Conservation (phyloP, 2,888 invertebrate species). For the Trachelus iudaicus region DNA sequence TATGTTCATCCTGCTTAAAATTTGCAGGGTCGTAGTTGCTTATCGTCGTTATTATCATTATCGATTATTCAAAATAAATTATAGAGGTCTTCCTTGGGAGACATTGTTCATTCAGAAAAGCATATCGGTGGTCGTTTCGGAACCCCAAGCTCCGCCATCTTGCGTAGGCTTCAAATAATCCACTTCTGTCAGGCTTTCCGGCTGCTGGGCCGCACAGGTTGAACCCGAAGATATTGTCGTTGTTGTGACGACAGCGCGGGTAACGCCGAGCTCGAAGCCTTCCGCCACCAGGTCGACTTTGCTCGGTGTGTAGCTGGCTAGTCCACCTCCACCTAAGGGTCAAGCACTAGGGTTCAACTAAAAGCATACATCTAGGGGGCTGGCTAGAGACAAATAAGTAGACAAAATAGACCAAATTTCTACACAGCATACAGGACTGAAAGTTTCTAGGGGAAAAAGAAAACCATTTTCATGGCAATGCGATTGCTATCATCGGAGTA, state of each 20-base stretch:
- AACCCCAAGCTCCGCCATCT: slow-evolving; percentile 65
- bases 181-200: slow-evolving; percentile 45
- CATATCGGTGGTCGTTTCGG: slow-evolving; percentile 65
- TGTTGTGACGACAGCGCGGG: slow-evolving; percentile 68
- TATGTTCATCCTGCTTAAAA: background rate
- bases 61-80: background rate
- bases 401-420: background rate
- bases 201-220: slow-evolving; percentile 17
- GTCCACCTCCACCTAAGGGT: slow-evolving; percentile 59
- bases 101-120: slow-evolving; percentile 55
- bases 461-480: background rate
- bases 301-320: slow-evolving; percentile 87
- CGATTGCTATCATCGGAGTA: background rate
- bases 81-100: background rate
- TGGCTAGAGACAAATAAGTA: background rate
- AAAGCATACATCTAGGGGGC: background rate
- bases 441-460: background rate
- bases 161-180: slow-evolving; percentile 64
- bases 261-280: slow-evolving; percentile 83
- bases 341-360: slow-evolving; percentile 33
- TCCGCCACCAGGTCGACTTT: slow-evolving; percentile 74
- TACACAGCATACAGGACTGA: background rate
- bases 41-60: background rate
- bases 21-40: background rate
- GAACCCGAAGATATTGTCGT: slow-evolving; percentile 41